A percentile compares a stretch with the other conserved stretches of the same genome.
Evolutionary conservation across 2,113 vertebrate species (phyloP).

Genomic region (Urocolius indicus): DNA sequence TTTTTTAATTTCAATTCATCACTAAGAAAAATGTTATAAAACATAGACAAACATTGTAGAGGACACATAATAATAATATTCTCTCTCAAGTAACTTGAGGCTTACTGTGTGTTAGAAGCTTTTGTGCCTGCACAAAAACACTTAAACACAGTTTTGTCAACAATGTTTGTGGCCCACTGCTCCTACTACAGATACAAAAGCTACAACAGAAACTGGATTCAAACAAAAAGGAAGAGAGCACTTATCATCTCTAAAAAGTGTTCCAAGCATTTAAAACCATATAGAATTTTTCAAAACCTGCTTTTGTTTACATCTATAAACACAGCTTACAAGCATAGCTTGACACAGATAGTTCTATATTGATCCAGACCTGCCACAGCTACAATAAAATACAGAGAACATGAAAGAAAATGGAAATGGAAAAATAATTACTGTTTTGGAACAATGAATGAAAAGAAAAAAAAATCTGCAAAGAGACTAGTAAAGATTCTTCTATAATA

Average conservation of each 20-base stretch:
- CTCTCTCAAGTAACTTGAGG: not conserved
- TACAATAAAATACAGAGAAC: not conserved
- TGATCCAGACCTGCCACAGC: not conserved
- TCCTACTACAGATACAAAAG: not conserved
- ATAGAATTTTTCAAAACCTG: not conserved
- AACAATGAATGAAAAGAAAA: not conserved
- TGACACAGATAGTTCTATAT: not conserved
- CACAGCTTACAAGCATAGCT: not conserved
- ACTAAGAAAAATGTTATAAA: not conserved
- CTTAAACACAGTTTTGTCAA: not conserved
- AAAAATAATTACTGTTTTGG: not conserved
- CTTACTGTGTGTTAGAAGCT: not conserved
- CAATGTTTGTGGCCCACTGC: not conserved
- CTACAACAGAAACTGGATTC: not conserved
- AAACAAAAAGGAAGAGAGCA: not conserved
- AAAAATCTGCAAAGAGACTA: not conserved
- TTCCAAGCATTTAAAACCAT: not conserved
- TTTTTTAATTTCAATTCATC: not conserved
- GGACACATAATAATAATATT: not conserved
- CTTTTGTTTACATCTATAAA: not conserved
- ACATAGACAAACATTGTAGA: too few species aligned
- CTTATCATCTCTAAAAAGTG: not conserved
- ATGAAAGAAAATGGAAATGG: accelerated
- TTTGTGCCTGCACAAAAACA: not conserved
- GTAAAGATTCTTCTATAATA: not conserved